Evolutionary conservation across 2,797 vertebrate genomes (phyloP).

Genomic region (Pampus argenteus): DNA sequence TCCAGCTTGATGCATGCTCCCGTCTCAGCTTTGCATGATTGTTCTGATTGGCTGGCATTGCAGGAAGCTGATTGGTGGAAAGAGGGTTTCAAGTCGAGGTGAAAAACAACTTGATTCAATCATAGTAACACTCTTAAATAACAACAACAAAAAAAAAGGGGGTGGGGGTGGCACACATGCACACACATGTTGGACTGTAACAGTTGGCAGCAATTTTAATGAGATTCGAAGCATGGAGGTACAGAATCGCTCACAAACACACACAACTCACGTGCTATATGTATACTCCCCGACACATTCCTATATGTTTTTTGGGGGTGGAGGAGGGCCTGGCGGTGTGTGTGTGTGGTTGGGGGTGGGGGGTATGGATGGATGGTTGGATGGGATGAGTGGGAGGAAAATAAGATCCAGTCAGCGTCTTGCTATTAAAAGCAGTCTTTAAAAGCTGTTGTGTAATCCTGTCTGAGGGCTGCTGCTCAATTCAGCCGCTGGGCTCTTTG

Average conservation of each 20-base stretch:
- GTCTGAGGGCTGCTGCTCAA: slow-evolving; percentile 75
- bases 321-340: too few relatives aligned
- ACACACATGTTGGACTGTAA: slow-evolving; percentile 68
- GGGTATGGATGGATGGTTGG: slow-evolving; percentile 42
- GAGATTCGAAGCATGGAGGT: slow-evolving; percentile 57
- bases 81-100: slow-evolving; percentile 36
- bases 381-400: slow-evolving; percentile 62
- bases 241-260: slow-evolving; percentile 3
- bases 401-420: slow-evolving; percentile 69
- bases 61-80: slow-evolving; percentile 67
- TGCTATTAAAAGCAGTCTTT: slow-evolving; percentile 76
- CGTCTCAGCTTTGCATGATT: slow-evolving; percentile 50
- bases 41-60: slow-evolving; percentile 69
- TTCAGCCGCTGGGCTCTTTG: slow-evolving; percentile 67
- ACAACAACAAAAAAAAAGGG: slow-evolving; percentile 22
- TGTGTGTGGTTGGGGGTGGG: background rate
- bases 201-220: slow-evolving; percentile 76
- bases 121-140: slow-evolving; percentile 54
- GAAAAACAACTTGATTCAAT: slow-evolving; percentile 80
- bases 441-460: slow-evolving; percentile 80
- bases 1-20: slow-evolving; percentile 70
- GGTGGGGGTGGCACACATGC: slow-evolving; percentile 18
- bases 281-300: slow-evolving; percentile 24
- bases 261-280: slow-evolving; percentile 9
- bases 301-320: slow-evolving; percentile 30